These are phyloP conservation scores for Nyctalus aviator DNA, from an alignment of 2,797 vertebrate species.

Conservation along the genomic window DNA sequence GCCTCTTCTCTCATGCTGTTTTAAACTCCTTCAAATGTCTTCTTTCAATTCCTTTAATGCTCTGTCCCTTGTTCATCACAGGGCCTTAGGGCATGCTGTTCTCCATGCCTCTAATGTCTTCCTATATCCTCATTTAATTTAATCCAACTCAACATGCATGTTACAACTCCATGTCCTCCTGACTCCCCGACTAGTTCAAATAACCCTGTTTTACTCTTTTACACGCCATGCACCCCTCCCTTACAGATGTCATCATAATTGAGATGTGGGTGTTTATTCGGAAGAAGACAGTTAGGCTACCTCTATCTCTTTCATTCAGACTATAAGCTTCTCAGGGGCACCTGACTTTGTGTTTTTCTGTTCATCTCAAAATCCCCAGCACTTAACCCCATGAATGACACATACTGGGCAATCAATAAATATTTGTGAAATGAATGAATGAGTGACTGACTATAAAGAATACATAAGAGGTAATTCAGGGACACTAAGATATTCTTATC, in stretches of 20 bases:
- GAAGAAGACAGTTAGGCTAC: background rate
- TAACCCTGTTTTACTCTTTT: background rate
- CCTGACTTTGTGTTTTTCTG: background rate
- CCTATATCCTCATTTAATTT: background rate
- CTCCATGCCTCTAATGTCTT: background rate
- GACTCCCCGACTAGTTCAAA: background rate
- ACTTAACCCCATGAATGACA: background rate
- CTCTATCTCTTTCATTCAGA: background rate
- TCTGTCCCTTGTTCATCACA: background rate
- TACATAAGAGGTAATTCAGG: background rate
- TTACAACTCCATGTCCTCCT: background rate
- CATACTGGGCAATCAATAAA: background rate
- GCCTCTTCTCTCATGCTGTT: too few species aligned
- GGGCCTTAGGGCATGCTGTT: background rate
- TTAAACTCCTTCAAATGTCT: background rate
- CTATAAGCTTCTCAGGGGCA: background rate
- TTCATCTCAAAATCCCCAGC: background rate
- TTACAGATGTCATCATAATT: background rate
- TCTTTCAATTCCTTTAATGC: background rate
- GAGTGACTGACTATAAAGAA: background rate
- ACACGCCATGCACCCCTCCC: background rate
- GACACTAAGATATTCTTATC: background rate
- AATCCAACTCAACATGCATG: background rate
- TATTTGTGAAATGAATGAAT: background rate
- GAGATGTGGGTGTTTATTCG: background rate